phyloP scores from a whole-genome alignment of 2,888 invertebrate genomes.

The Ellobium chinense region DNA sequence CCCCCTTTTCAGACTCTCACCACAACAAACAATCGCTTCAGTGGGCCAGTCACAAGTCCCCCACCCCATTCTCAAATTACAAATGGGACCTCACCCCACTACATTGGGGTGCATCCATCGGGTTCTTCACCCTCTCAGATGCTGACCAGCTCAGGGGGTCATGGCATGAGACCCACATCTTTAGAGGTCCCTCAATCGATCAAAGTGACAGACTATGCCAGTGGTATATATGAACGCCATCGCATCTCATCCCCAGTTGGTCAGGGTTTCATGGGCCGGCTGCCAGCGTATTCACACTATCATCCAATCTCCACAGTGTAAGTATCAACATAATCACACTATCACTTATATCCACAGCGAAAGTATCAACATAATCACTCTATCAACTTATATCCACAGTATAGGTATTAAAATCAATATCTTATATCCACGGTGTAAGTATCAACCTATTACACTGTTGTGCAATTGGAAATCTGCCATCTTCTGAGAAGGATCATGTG shows the following conservation, averaged over 20 bases:
- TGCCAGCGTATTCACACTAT: conserved; percentile 24
- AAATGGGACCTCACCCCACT: conserved; percentile 12
- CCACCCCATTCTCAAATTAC: not conserved
- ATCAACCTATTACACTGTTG: too few relatives aligned
- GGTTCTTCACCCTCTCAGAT: not conserved
- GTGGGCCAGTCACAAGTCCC: conserved; percentile 8
- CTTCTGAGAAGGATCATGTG: too few relatives aligned
- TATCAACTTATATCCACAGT: too few relatives aligned
- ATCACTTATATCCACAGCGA: too few relatives aligned
- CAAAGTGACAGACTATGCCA: conserved; percentile 30
- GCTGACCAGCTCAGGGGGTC: conserved; percentile 11
- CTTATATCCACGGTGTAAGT: too few relatives aligned
- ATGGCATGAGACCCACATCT: conserved; percentile 39
- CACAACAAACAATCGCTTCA: not conserved
- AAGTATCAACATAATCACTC: too few relatives aligned
- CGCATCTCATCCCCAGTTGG: conserved; percentile 42
- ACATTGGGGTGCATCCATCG: not conserved
- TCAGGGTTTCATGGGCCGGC: conserved; percentile 26
- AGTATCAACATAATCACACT: not conserved
- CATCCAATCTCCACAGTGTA: conserved; percentile 6
- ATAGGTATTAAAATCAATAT: too few relatives aligned
- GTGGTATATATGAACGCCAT: conserved; percentile 26
- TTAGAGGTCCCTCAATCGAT: conserved; percentile 40
- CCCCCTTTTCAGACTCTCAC: not conserved
- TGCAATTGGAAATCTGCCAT: too few relatives aligned